Evolutionary conservation across 2,888 invertebrate genomes (phyloP).

Genomic region (Spialia ferax): DNA sequence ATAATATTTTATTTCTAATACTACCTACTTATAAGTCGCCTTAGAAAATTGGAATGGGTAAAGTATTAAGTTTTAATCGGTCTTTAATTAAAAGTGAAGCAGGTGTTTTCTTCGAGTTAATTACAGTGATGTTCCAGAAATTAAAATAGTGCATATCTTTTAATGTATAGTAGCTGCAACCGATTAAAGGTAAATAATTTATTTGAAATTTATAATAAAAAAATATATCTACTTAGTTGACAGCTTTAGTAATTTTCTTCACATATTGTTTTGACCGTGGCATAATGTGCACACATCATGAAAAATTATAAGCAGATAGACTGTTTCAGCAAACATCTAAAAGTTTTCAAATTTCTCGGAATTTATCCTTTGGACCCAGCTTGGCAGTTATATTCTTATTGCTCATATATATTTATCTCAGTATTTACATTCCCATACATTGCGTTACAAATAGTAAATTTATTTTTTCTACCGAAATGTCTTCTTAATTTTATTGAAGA

Average conservation of each 20-base stretch:
- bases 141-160: neutral
- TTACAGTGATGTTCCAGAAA: neutral
- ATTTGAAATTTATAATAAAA: neutral
- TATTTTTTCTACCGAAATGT: neutral
- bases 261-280: neutral
- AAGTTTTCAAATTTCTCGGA: neutral
- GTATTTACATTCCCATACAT: neutral
- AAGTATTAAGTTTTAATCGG: no score
- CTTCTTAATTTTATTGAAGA: neutral
- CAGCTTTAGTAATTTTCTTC: neutral
- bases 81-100: no score
- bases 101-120: no score
- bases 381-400: neutral
- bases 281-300: neutral
- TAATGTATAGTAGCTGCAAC: neutral
- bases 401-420: neutral
- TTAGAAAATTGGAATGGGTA: no score
- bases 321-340: neutral
- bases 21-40: no score
- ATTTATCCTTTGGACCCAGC: neutral
- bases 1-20: no score
- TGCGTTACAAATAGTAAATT: neutral
- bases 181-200: neutral
- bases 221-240: neutral
- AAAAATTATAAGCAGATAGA: neutral